A percentile compares a stretch with the other conserved stretches of the same genome.
phyloP scores from a whole-genome alignment of 2,113 vertebrate genomes.

The Callaeas wilsoni region DNA sequence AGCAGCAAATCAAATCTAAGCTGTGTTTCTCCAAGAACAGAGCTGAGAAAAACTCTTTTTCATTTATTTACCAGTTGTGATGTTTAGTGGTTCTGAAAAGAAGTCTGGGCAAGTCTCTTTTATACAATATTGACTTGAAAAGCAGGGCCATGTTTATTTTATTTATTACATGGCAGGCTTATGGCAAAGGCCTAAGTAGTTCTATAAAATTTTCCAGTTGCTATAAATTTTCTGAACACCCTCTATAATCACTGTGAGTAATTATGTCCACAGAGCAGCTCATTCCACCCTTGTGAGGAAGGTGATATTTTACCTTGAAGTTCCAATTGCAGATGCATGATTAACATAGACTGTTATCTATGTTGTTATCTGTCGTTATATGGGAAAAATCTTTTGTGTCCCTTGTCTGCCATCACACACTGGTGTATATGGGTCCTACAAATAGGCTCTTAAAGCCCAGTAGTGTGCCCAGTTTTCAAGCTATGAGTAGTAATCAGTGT shows the following conservation, averaged over 20 bases:
- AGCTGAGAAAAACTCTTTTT: neutral
- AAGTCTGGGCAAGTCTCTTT: neutral
- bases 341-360: neutral
- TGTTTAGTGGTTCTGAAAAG: neutral
- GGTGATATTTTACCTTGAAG: neutral
- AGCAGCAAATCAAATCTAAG: conserved; percentile 25
- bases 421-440: neutral
- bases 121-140: neutral
- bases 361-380: neutral
- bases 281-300: neutral
- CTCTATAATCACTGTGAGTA: neutral
- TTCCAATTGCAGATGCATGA: neutral
- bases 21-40: neutral
- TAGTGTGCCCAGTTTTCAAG: neutral
- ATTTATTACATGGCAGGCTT: neutral
- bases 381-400: neutral
- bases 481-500: neutral
- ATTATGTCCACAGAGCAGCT: neutral
- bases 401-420: neutral
- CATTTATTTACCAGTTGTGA: neutral
- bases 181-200: neutral
- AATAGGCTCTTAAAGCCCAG: neutral
- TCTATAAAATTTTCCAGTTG: neutral
- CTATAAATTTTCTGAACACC: neutral
- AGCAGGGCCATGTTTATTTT: neutral